These are phyloP conservation scores for Carcina quercana DNA, from an alignment of 2,888 invertebrate species.

Conservation along the genomic window DNA sequence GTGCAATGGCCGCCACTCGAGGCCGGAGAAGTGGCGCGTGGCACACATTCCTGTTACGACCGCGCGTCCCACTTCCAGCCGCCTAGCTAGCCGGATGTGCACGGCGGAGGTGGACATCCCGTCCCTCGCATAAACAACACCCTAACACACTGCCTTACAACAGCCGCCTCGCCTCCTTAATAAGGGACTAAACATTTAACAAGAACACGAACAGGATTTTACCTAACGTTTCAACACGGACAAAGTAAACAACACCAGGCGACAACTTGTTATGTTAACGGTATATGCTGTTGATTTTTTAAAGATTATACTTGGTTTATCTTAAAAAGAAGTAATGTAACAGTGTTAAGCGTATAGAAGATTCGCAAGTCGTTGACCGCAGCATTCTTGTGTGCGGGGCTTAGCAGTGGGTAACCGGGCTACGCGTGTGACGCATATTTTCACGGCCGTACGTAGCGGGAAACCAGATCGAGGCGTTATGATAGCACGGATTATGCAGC, in stretches of 20 bases:
- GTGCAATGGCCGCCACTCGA: conserved; percentile 56
- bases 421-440: conserved; percentile 4
- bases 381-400: no score
- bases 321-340: no score
- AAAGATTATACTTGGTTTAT: no score
- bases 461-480: conserved; percentile 14
- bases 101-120: conserved; percentile 46
- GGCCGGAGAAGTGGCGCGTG: conserved; percentile 30
- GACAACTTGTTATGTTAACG: no score
- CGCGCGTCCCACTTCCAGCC: conserved; percentile 48
- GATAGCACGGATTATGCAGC: conserved; percentile 12
- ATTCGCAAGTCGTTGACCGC: no score
- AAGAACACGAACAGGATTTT: background rate
- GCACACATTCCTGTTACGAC: conserved; percentile 45
- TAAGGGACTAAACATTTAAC: conserved; percentile 1
- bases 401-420: background rate
- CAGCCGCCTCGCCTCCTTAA: no score
- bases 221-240: no score
- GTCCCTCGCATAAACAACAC: conserved; percentile 16
- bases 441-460: conserved; percentile 8
- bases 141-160: conserved; percentile 2
- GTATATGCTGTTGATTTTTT: no score
- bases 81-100: conserved; percentile 48
- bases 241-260: no score
- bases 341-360: no score